A percentile compares a stretch with the other conserved stretches of the same genome.
phyloP scores from a whole-genome alignment of 2,113 vertebrate species.

The Puffinus mauretanicus region DNA sequence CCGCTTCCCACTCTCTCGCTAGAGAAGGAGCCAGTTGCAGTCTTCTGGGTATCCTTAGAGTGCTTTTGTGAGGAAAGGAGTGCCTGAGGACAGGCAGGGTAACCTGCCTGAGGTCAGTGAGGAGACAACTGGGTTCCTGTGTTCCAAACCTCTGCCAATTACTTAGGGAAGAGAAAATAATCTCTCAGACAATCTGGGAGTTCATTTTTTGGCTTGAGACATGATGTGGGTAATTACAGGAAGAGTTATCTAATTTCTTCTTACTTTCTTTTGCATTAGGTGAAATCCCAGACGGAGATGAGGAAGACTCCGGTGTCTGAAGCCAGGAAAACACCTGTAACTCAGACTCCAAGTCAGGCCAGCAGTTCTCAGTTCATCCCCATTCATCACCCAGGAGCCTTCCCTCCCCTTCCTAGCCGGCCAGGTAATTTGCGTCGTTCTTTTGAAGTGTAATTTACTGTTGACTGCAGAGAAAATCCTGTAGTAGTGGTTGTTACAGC shows the following conservation, averaged over 20 bases:
- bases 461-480: not conserved
- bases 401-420: slow-evolving; percentile 93
- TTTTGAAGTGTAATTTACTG: not conserved
- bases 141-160: not conserved
- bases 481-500: not conserved
- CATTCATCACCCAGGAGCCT: slow-evolving; percentile 95
- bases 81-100: not conserved
- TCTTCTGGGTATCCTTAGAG: not conserved
- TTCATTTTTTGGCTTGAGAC: not conserved
- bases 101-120: not conserved
- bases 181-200: not conserved
- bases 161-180: not conserved
- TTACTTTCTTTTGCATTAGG: slow-evolving; percentile 70
- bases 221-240: not conserved
- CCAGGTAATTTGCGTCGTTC: slow-evolving; percentile 74
- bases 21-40: not conserved
- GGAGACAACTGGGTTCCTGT: not conserved
- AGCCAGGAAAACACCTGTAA: slow-evolving; percentile 91
- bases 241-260: not conserved
- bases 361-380: slow-evolving; percentile 96
- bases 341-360: slow-evolving; percentile 84
- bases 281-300: slow-evolving; percentile 89
- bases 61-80: not conserved
- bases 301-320: slow-evolving; percentile 95
- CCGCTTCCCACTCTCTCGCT: not conserved